Percentiles rank a stretch among this genome's conserved stretches.
phyloP scores from a whole-genome alignment of 2,888 invertebrate species.

The Catocala nupta region DNA sequence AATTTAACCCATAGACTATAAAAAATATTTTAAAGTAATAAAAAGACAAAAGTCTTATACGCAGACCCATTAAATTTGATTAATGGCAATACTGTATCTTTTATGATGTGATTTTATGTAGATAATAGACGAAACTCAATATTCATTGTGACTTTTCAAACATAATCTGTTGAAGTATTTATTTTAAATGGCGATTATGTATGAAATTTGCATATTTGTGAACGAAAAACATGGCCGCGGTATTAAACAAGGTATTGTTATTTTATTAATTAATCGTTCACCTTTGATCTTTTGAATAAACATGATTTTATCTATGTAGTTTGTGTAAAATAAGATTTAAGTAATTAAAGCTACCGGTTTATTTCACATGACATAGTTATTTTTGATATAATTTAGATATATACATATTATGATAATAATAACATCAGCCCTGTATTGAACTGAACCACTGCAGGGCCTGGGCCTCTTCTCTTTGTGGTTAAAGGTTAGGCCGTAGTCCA shows the following conservation, averaged over 20 bases:
- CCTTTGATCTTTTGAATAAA: too few relatives aligned
- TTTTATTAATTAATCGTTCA: not conserved
- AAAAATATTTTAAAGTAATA: constrained; percentile 39
- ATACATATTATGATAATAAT: too few relatives aligned
- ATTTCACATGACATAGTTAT: too few relatives aligned
- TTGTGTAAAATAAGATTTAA: too few relatives aligned
- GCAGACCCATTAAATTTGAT: constrained; percentile 49
- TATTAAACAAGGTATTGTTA: not conserved
- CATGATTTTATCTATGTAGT: too few relatives aligned
- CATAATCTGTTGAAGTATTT: constrained; percentile 17
- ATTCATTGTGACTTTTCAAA: constrained; percentile 33
- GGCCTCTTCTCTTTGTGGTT: too few relatives aligned
- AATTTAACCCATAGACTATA: constrained; percentile 26
- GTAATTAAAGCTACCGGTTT: too few relatives aligned
- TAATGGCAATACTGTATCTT: constrained; percentile 44
- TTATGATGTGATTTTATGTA: constrained; percentile 40
- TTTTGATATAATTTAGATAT: too few relatives aligned
- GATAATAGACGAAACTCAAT: constrained; percentile 43
- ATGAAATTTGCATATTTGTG: constrained; percentile 29
- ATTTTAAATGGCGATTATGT: constrained; percentile 24
- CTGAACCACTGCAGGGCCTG: too few relatives aligned
- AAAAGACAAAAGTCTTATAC: constrained; percentile 48
- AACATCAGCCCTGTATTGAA: too few relatives aligned
- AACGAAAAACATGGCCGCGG: constrained; percentile 18
- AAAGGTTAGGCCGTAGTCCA: too few relatives aligned